Evolutionary conservation across 2,888 invertebrate genomes (phyloP), one percentile per base, ranked within the genome.

Genomic region (Ectemnius cavifrons): DNA sequence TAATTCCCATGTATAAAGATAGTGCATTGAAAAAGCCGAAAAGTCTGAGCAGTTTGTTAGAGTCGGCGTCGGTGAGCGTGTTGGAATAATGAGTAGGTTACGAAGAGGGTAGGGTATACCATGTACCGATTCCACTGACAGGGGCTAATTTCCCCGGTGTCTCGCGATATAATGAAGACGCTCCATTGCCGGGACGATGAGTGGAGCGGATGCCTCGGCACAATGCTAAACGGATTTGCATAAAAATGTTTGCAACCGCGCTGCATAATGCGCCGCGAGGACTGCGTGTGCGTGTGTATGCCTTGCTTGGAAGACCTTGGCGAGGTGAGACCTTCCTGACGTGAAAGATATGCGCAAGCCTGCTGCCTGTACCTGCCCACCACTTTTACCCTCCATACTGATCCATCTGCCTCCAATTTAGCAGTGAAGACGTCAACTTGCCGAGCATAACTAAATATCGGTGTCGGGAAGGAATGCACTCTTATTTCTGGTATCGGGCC

Each of bases 181-280:
- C n/a, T 46, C 61, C 11, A 70, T 67, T 57, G 76, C 3, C 37
- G 52, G 61, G 60, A 64, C 75, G 76, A 79, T 74, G 75, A 77
- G 73, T 71, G 78, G 78, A 81, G 76, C 71, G 79, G 71, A 69
- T 69, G 78, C 77, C 80, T 63, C 80, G 80, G 56, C 73, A 80
- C 84, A 81, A 83, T 85, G 84, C 78, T 68, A 71, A 69, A 72
- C 68, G 73, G 77, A 89, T 89, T 88, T 86, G 87, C 88, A 89
- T 88, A 86, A 87, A 88, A 89, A 89, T 86, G 77, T 82, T 77
- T 68, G 77, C 78, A 76, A 80, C 69, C 74, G 37, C 37, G 71
- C 71, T 67, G 82, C 82, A 82, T 82, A 84, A 82, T 81, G 65
- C 62, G 73, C 28, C 66, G 67, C n/a, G n/a, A 52, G 52, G 4